phyloP scores from a whole-genome alignment of 1,140 invertebrate species.

The Trachymyrmex cornetzi region DNA sequence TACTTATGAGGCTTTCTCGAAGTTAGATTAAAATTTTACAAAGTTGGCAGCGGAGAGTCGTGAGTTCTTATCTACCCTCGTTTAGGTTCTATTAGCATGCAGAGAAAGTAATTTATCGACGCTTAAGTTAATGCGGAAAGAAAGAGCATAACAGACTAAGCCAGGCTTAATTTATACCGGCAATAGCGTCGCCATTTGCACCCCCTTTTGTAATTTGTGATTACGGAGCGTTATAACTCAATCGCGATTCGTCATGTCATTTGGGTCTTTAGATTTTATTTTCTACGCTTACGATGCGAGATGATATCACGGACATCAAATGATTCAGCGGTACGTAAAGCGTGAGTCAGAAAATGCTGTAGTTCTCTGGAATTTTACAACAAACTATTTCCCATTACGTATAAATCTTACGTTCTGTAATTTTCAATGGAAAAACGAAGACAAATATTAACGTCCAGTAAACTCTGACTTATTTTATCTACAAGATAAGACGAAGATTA shows the following conservation, averaged over 20 bases:
- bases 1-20: conserved; percentile 36
- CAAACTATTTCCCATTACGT: not conserved
- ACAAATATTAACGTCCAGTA: not conserved
- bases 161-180: conserved; percentile 7
- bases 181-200: conserved; percentile 9
- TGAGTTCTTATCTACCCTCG: conserved; percentile 47
- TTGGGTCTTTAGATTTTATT: not conserved
- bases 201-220: conserved; percentile 34
- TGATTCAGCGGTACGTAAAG: conserved; percentile 18
- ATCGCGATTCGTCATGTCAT: conserved; percentile 25
- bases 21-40: conserved; percentile 61
- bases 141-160: conserved; percentile 43
- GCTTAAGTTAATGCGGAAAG: conserved; percentile 57
- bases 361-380: conserved; percentile 1
- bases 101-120: conserved; percentile 72
- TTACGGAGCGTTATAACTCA: not conserved
- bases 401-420: not conserved
- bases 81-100: conserved; percentile 60
- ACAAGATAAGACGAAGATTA: not conserved
- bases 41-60: conserved; percentile 43
- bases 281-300: not conserved
- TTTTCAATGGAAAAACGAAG: not conserved
- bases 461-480: conserved; percentile 7
- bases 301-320: not conserved
- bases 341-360: conserved; percentile 33